Conservation (phyloP, 2,888 invertebrate genomes). For the Conomelus anceps region DNA sequence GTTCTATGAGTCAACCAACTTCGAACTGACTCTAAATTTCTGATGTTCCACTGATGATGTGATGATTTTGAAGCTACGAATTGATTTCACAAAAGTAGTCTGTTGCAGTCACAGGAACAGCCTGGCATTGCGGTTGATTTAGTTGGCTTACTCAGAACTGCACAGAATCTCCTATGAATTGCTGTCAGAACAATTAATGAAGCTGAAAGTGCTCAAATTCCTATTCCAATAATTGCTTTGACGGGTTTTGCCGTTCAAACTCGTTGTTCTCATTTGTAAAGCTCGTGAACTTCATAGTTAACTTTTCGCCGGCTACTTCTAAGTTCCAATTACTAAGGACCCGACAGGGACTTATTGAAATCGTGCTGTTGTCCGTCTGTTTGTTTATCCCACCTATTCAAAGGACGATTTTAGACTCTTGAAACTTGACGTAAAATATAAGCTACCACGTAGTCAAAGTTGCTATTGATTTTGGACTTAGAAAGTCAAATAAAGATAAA, state of each 20-base stretch:
- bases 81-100: not conserved
- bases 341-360: too few species aligned
- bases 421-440: too few species aligned
- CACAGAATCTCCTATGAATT: not conserved
- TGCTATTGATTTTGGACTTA: too few species aligned
- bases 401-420: too few species aligned
- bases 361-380: too few species aligned
- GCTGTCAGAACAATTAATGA: not conserved
- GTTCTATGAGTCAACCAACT: not conserved
- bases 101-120: not conserved
- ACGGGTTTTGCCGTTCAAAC: too few species aligned
- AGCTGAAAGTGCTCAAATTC: not conserved
- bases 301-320: not conserved
- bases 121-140: not conserved
- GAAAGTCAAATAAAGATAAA: too few species aligned
- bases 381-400: too few species aligned
- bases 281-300: too few species aligned
- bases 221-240: not conserved
- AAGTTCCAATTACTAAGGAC: not conserved
- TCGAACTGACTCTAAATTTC: not conserved
- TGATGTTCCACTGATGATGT: not conserved
- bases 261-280: not conserved
- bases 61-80: not conserved
- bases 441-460: too few species aligned
- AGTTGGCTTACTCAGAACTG: not conserved